Evolutionary conservation across 2,888 invertebrate species (phyloP).

Genomic region (Xiphydria camelus): DNA sequence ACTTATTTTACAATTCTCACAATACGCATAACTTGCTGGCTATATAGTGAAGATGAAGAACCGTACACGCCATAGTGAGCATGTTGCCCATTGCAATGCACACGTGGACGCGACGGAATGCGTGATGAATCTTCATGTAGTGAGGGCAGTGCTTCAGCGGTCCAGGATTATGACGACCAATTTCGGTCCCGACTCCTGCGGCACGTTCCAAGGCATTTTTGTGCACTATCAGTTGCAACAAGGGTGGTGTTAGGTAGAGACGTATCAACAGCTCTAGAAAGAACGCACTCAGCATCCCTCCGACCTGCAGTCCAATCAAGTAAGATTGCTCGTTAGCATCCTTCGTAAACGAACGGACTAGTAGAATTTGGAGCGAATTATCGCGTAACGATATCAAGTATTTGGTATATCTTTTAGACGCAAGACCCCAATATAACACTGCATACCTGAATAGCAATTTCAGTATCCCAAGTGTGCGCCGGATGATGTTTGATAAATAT

Average conservation of each 20-base stretch:
- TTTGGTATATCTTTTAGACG: too few species aligned
- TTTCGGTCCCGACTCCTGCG: conserved; percentile 77
- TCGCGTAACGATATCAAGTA: too few species aligned
- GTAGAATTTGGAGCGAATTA: too few species aligned
- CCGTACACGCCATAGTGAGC: conserved; percentile 68
- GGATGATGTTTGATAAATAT: conserved; percentile 72
- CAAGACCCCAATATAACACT: too few species aligned
- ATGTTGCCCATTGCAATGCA: conserved; percentile 81
- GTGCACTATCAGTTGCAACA: conserved; percentile 72
- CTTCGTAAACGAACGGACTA: too few species aligned
- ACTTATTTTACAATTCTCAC: conserved; percentile 25
- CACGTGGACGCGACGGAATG: conserved; percentile 78
- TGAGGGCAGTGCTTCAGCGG: conserved; percentile 76
- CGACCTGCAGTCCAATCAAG: conserved; percentile 61
- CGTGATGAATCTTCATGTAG: conserved; percentile 73
- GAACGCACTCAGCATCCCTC: conserved; percentile 68
- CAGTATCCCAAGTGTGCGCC: conserved; percentile 56
- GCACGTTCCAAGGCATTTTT: conserved; percentile 77
- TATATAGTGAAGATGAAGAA: conserved; percentile 70
- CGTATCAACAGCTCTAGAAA: conserved; percentile 75
- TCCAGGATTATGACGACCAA: conserved; percentile 74
- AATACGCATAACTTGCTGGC: conserved; percentile 59
- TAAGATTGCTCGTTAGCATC: too few species aligned
- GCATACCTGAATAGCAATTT: conserved; percentile 62
- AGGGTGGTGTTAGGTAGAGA: conserved; percentile 75